phyloP scores from a whole-genome alignment of 1,140 invertebrate genomes.

The Adoxophyes honmai region DNA sequence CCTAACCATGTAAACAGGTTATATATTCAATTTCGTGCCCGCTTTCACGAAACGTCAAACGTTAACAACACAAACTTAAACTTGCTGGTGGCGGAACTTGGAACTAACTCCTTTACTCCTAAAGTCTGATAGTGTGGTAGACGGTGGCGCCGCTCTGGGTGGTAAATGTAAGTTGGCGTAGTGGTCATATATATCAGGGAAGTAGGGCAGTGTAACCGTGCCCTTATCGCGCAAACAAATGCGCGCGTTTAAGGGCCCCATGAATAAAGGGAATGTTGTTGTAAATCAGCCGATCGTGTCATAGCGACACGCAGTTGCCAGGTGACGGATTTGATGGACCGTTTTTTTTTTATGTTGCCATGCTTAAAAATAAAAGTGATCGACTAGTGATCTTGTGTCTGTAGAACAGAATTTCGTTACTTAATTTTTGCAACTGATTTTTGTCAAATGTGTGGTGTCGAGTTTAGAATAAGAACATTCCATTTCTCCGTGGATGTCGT shows the following conservation, averaged over 20 bases:
- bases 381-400: too few species aligned
- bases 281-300: conserved; percentile 47
- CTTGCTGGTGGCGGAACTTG: background rate
- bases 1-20: too few species aligned
- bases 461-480: too few species aligned
- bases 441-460: too few species aligned
- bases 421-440: too few species aligned
- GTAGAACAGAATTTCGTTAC: too few species aligned
- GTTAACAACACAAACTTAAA: background rate
- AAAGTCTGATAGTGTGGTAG: background rate
- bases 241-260: conserved; percentile 33
- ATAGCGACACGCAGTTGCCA: conserved; percentile 22
- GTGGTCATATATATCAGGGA: background rate
- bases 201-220: background rate
- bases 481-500: too few species aligned
- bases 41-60: background rate
- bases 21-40: too few species aligned
- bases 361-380: too few species aligned
- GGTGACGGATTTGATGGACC: too few species aligned
- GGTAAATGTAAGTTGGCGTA: background rate
- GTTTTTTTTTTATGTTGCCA: too few species aligned
- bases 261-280: conserved; percentile 40
- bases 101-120: background rate
- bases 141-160: background rate
- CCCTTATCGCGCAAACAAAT: conserved; percentile 42